phyloP scores from a whole-genome alignment of 2,888 invertebrate species.

The Chydorus sphaericus region DNA sequence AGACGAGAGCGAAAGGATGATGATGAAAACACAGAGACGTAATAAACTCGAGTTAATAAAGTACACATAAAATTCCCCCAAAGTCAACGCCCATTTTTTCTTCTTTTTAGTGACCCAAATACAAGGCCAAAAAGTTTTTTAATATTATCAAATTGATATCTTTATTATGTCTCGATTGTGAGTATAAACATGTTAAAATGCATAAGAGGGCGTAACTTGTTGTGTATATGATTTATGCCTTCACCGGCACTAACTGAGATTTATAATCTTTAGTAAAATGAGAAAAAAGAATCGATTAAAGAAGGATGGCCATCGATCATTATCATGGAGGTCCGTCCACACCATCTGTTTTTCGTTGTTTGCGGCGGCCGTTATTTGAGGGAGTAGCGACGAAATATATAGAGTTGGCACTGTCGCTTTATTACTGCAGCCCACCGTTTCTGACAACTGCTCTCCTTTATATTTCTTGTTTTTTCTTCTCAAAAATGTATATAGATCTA shows the following conservation, averaged over 20 bases:
- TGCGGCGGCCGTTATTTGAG: neutral
- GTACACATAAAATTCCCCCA: no score
- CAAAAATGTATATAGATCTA: no score
- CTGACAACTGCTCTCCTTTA: neutral
- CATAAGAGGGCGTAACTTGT: no score
- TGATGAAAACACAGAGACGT: neutral
- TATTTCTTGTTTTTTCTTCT: neutral
- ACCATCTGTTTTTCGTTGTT: neutral
- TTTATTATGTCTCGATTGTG: no score
- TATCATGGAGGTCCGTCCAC: neutral
- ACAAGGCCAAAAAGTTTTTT: no score
- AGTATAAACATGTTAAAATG: no score
- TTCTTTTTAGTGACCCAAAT: no score
- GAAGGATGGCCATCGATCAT: neutral
- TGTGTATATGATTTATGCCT: no score
- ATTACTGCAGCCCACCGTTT: neutral
- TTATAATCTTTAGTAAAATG: neutral
- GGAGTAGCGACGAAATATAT: neutral
- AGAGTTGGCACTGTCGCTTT: slow-evolving; percentile 3
- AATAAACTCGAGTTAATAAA: no score
- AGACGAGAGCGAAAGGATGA: neutral
- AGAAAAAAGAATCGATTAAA: neutral
- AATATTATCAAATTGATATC: no score
- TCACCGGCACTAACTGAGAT: no score
- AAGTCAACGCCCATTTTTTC: no score